These are phyloP conservation scores for Holothuria glaberrima DNA, from an alignment of 35 echinoderm and acorn worm genomes.

Conservation along the genomic window DNA sequence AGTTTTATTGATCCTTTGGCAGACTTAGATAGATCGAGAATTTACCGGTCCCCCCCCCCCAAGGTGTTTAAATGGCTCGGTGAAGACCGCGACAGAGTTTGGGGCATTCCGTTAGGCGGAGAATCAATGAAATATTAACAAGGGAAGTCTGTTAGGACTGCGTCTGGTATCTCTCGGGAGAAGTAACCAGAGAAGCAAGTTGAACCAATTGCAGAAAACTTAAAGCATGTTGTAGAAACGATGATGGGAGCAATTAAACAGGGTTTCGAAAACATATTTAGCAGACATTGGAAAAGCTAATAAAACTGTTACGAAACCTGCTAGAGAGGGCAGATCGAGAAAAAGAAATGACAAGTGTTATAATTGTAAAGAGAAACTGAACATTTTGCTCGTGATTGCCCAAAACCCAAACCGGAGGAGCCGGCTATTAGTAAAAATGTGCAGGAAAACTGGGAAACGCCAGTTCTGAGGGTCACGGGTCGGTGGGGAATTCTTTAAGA, in stretches of 20 bases:
- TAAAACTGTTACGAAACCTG: not conserved
- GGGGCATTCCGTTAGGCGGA: too few species aligned
- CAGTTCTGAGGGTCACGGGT: too few species aligned
- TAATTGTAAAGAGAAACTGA: not conserved
- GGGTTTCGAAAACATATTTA: not conserved
- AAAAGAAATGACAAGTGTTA: not conserved
- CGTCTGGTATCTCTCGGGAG: too few species aligned
- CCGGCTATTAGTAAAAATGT: too few species aligned
- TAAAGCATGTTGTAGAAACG: not conserved
- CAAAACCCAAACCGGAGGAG: too few species aligned
- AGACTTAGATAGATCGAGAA: slow-evolving; percentile 21
- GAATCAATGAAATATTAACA: too few species aligned
- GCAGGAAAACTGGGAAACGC: too few species aligned
- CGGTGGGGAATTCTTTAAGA: not conserved
- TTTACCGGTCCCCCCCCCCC: not conserved
- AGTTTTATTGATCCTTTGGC: slow-evolving; percentile 40
- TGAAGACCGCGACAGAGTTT: not conserved
- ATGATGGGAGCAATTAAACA: not conserved
- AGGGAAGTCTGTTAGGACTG: too few species aligned
- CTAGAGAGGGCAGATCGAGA: not conserved
- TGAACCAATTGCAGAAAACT: not conserved
- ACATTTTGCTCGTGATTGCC: not conserved
- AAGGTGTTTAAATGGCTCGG: not conserved
- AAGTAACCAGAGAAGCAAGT: too few species aligned
- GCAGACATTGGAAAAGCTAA: not conserved